Conservation (phyloP, 2,113 vertebrate genomes). For the Galeopterus variegatus region DNA sequence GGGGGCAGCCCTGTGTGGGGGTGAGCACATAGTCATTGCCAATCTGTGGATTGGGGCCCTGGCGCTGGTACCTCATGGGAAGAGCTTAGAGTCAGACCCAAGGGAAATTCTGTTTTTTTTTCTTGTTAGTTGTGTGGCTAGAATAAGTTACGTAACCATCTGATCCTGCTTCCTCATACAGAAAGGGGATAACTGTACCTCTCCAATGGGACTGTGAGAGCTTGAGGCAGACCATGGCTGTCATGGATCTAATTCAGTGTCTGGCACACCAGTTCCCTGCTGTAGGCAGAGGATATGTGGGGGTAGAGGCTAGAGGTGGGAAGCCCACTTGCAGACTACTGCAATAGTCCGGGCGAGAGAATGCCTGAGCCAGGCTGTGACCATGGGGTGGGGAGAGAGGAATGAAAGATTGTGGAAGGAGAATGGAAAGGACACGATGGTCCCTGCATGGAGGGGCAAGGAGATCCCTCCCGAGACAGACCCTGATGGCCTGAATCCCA, state of each 20-base stretch:
- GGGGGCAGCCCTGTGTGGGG: constrained; percentile 88
- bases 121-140: not conserved
- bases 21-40: not conserved
- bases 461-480: not conserved
- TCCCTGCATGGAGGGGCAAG: not conserved
- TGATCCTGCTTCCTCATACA: not conserved
- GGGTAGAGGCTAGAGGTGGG: not conserved
- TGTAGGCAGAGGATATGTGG: not conserved
- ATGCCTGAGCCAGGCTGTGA: not conserved
- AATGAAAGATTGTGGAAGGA: not conserved
- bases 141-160: not conserved
- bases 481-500: not conserved
- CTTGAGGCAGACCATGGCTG: not conserved
- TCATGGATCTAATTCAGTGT: not conserved
- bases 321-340: not conserved
- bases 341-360: not conserved
- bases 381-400: not conserved
- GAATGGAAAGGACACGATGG: not conserved
- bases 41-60: not conserved
- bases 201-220: too few relatives aligned
- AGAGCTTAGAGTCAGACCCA: not conserved
- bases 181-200: not conserved
- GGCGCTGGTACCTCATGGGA: not conserved
- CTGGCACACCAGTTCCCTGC: not conserved
- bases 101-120: not conserved